Conservation (phyloP, 2,888 invertebrate species). For the Theristus sp. region DNA sequence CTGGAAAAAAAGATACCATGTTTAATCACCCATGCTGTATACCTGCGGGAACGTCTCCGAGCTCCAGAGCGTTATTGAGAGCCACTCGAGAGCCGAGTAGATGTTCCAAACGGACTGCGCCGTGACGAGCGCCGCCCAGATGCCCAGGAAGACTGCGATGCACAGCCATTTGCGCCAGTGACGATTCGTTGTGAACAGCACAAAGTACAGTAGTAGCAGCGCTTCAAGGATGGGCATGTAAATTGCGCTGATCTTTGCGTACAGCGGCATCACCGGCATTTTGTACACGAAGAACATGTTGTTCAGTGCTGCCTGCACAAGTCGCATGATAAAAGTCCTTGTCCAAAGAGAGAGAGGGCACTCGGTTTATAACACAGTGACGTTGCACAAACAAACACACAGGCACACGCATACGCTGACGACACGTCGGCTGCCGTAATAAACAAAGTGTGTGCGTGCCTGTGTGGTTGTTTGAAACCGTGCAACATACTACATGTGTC, state of each 20-base stretch:
- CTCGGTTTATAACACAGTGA: too few relatives aligned
- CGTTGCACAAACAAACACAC: too few relatives aligned
- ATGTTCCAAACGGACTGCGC: slow-evolving; percentile 2
- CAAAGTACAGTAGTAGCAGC: slow-evolving; percentile 1
- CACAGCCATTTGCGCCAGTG: neutral
- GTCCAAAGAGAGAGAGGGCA: too few relatives aligned
- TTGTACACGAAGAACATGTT: slow-evolving; percentile 7
- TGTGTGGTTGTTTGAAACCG: too few relatives aligned
- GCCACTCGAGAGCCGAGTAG: slow-evolving; percentile 6
- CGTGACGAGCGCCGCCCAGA: neutral
- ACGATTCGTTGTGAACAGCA: neutral
- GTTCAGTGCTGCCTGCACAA: slow-evolving; percentile 5
- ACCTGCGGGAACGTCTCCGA: slow-evolving; percentile 8
- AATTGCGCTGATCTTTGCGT: neutral
- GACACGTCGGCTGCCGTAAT: too few relatives aligned
- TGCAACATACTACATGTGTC: too few relatives aligned
- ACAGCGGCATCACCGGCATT: slow-evolving; percentile 1
- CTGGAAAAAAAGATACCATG: too few relatives aligned
- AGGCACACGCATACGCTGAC: too few relatives aligned
- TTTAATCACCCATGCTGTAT: too few relatives aligned
- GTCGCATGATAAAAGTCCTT: too few relatives aligned
- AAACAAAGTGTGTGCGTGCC: too few relatives aligned
- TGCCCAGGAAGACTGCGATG: neutral
- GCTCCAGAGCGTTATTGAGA: slow-evolving; percentile 7
- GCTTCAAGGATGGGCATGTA: slow-evolving; percentile 7